A percentile compares a stretch with the other conserved stretches of the same genome.
phyloP scores from a whole-genome alignment of 2,113 vertebrate genomes.

The Sinocyclocheilus anshuiensis region DNA sequence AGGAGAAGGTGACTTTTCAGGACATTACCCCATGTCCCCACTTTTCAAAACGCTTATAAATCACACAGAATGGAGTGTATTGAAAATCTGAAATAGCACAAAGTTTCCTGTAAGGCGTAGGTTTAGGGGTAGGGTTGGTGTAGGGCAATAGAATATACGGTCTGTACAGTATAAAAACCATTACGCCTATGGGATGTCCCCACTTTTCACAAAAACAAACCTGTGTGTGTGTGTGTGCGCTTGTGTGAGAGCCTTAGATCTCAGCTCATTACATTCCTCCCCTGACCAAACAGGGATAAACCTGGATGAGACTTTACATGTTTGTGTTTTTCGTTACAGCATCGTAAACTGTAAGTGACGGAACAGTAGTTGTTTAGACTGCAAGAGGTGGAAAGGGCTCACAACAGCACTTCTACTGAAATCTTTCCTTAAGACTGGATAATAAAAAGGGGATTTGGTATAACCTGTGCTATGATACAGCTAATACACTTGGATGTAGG shows the following conservation, averaged over 20 bases:
- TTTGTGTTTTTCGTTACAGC: neutral
- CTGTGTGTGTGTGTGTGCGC: neutral
- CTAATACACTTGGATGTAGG: neutral
- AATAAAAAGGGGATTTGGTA: neutral
- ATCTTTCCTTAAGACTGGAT: neutral
- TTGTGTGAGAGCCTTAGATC: neutral
- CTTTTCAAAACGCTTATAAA: too few species aligned
- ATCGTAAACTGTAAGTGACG: neutral
- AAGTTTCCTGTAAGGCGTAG: too few species aligned
- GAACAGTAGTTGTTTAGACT: slow-evolving; percentile 2
- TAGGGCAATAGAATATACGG: too few species aligned
- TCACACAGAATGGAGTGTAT: too few species aligned
- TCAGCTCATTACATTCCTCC: neutral
- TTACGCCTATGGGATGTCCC: too few species aligned
- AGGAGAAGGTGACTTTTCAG: too few species aligned
- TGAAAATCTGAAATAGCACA: too few species aligned
- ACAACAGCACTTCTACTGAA: neutral
- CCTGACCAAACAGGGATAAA: neutral
- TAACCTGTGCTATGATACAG: neutral
- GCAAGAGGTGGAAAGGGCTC: neutral
- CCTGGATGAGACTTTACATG: neutral
- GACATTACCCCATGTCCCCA: too few species aligned
- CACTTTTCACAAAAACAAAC: too few species aligned
- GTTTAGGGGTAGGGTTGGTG: too few species aligned
- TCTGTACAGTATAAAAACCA: too few species aligned